Base-by-base conservation (phyloP, 2,113 vertebrate genomes). In the Spea multiplicata region DNA sequence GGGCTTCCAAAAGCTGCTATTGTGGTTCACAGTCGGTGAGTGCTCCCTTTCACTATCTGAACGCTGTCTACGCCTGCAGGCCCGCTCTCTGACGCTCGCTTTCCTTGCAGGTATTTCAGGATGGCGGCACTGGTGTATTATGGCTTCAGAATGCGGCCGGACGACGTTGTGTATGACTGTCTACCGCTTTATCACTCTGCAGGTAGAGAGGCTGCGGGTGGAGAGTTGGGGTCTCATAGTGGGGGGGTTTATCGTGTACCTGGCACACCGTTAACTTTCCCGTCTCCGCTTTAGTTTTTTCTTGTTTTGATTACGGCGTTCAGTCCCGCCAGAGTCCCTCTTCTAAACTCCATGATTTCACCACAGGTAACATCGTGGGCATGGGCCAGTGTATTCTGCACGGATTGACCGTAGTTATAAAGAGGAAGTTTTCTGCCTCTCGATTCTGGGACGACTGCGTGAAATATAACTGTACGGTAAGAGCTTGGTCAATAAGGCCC, bases 1-100 rank as follows among this genome's bases (percentile, higher is more conserved):
- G 97, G 97, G 52, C 90, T 99, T 89, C 97, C 97, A 75, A 99
- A 99, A 88, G 97, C 97, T 64, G 97, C 97, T 44, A 99, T 99
- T 8, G 96, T 99, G 66, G 96, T 97, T 48, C 95, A 99, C 85
- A 98, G 97, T 92, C 94, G 97, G 97, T 98, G 1, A 49, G 70
- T 48, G 5, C 17, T 3, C 5, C 12, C 12, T 30, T 45, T 8
- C 14, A 9, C 49, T 6, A 44, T 8, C 2, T 16, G 16, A 44
- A 61, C 44, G 55, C n/a, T 12, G 14, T 14, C 9, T 16, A 8
- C 10, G n/a, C 16, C 16, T 8, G 13, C 4, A 6, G 16, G 3
- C 17, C 66, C 59, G 52, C 75, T 55, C 77, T 82, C 1, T 0
- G 45, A 71, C 66, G 66, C 73, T 46, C 44, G 4, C 55, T 73